Conservation (phyloP, 2,888 invertebrate genomes). For the Dastarcus helophoroides region DNA sequence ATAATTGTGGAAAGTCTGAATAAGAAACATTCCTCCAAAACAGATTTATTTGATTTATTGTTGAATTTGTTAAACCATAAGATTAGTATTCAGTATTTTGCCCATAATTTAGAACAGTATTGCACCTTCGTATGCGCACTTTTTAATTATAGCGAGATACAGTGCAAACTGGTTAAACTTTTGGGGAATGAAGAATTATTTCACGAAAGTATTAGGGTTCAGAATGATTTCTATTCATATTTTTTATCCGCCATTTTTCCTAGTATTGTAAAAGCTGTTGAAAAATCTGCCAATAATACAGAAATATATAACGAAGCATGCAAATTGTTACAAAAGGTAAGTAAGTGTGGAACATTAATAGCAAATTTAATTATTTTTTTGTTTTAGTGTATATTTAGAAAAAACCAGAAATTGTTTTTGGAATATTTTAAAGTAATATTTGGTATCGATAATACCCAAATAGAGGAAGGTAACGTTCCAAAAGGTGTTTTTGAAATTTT, state of each 20-base stretch:
- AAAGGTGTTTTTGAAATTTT: slow-evolving; percentile 21
- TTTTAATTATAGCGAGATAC: slow-evolving; percentile 13
- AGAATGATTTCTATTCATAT: slow-evolving; percentile 16
- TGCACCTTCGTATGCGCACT: slow-evolving; percentile 16
- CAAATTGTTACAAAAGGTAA: slow-evolving; percentile 21
- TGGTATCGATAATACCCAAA: slow-evolving; percentile 12
- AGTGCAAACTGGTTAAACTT: slow-evolving; percentile 12
- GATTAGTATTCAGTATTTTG: slow-evolving; percentile 20
- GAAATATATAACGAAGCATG: slow-evolving; percentile 17
- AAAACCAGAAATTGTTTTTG: slow-evolving; percentile 15
- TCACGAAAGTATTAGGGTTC: slow-evolving; percentile 13
- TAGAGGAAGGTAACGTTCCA: slow-evolving; percentile 14
- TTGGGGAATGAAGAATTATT: slow-evolving; percentile 18
- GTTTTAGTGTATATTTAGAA: slow-evolving; percentile 21
- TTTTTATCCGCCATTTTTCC: slow-evolving; percentile 18
- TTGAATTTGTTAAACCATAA: slow-evolving; percentile 14
- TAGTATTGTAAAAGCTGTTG: slow-evolving; percentile 14
- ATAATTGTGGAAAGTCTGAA: too few species aligned
- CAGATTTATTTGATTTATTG: too few species aligned
- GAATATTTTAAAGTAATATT: slow-evolving; percentile 15
- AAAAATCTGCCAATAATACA: slow-evolving; percentile 16
- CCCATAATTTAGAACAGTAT: slow-evolving; percentile 19
- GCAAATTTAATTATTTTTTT: slow-evolving; percentile 8
- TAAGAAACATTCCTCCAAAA: too few species aligned
- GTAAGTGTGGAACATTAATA: slow-evolving; percentile 7